Evolutionary conservation across 2,113 vertebrate genomes (phyloP).

Genomic region (Festucalex cinctus): DNA sequence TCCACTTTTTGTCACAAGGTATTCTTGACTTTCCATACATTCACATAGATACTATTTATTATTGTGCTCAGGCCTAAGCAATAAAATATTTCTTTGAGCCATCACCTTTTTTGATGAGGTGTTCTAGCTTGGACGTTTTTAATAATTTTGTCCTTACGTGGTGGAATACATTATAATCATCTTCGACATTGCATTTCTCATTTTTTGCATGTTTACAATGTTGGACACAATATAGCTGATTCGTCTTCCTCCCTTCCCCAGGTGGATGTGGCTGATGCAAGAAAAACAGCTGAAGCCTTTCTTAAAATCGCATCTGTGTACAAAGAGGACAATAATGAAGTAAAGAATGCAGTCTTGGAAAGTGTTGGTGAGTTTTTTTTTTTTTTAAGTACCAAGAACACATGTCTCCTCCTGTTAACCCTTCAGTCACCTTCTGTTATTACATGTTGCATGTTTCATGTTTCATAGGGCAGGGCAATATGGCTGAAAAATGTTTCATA

Average conservation of each 20-base stretch:
- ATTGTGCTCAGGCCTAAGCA: no score
- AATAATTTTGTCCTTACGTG: no score
- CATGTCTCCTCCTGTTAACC: not conserved
- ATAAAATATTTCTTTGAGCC: no score
- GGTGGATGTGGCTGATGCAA: constrained; percentile 83
- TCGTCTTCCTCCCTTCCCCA: constrained; percentile 38
- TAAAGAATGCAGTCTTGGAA: constrained; percentile 79
- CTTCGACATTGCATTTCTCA: not conserved
- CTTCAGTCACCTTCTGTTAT: not conserved
- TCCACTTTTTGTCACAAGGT: no score
- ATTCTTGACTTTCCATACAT: no score
- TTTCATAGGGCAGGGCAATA: no score
- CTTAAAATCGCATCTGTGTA: constrained; percentile 91
- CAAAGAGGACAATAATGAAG: constrained; percentile 81
- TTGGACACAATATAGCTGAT: not conserved
- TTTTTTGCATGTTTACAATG: not conserved
- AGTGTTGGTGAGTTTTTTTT: constrained; percentile 63
- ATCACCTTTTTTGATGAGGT: no score
- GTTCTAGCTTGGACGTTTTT: no score
- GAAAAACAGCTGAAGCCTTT: constrained; percentile 83
- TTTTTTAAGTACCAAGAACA: not conserved
- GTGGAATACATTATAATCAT: no score
- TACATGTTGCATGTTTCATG: not conserved
- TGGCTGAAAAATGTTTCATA: no score
- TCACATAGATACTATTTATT: no score